Evolutionary conservation across 2,797 vertebrate genomes (phyloP).

Genomic region (Xenops minutus): DNA sequence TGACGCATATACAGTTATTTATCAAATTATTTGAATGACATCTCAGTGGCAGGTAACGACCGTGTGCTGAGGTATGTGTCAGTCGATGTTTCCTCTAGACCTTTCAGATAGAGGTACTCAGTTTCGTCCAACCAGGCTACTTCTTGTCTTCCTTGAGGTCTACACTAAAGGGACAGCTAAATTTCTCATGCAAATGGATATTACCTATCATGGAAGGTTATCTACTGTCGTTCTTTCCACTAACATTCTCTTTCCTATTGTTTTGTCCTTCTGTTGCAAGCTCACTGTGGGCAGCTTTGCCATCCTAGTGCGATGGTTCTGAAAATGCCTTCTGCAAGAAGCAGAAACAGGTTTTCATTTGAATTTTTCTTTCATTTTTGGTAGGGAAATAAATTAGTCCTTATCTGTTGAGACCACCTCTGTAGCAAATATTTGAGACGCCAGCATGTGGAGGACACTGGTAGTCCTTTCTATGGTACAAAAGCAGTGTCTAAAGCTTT

Average conservation of each 20-base stretch:
- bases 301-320: not conserved
- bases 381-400: not conserved
- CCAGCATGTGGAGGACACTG: not conserved
- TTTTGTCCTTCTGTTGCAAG: not conserved
- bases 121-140: not conserved
- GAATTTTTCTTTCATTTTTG: not conserved
- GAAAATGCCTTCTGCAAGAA: not conserved
- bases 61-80: not conserved
- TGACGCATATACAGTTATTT: not conserved
- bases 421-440: not conserved
- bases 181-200: not conserved
- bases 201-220: not conserved
- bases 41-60: not conserved
- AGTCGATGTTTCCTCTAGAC: not conserved
- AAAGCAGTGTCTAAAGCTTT: not conserved
- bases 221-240: not conserved
- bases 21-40: not conserved
- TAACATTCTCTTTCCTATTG: not conserved
- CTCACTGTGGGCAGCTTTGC: not conserved
- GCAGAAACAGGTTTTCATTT: not conserved
- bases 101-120: not conserved
- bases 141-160: not conserved
- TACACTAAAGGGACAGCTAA: not conserved
- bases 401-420: not conserved
- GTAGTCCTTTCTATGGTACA: not conserved